Base-by-base conservation (phyloP, 2,888 invertebrate genomes). In the Gymnocheta viridis region DNA sequence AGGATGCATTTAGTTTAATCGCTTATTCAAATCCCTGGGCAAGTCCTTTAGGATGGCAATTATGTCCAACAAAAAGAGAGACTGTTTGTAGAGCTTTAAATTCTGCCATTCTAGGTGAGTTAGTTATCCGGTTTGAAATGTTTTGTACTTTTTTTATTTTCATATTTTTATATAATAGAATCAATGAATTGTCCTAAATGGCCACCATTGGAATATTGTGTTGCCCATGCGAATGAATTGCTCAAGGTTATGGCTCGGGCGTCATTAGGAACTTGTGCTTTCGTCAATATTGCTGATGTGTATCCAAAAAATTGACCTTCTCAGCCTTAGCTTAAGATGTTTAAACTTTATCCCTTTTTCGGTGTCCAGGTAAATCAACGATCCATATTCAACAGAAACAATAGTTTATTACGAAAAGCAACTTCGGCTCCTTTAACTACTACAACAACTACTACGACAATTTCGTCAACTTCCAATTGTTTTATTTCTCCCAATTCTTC, bases 11-110 rank as follows among this genome's bases (percentile, higher is more conserved):
- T 94, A 98, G 98, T 93, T 94, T 99, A 91, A 94, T 99, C 91
- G 99, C 99, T 64, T 99, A 99, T 93, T 96, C 98, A 88, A 98
- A 99, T 93, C 99, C 99, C 35, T 98, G 98, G 98, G 96, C 95
- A 90, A 98, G 98, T 92, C 98, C 98, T 19, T 96, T 99, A 85
- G 98, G 98, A 84, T 98, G 97, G 96, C 98, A 98, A 92, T 94
- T 99, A 89, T 96, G 98, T 92, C 96, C 98, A n/a, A 94, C 96
- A 88, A 96, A 98, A 90, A 94, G 99, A 89, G 99, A 99, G 93
- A 96, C 96, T 72, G 96, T 99, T 83, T 98, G 98, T 94, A 97
- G 97, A 89, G 96, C 98, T 90, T 95, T 99, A 89, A 99, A 99
- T 93, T 98, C 98, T 89, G 98, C 99, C 92, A 99, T 99, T 93